Base-by-base conservation (phyloP, 2,797 vertebrate genomes). In the Phalloptychus januarius region DNA sequence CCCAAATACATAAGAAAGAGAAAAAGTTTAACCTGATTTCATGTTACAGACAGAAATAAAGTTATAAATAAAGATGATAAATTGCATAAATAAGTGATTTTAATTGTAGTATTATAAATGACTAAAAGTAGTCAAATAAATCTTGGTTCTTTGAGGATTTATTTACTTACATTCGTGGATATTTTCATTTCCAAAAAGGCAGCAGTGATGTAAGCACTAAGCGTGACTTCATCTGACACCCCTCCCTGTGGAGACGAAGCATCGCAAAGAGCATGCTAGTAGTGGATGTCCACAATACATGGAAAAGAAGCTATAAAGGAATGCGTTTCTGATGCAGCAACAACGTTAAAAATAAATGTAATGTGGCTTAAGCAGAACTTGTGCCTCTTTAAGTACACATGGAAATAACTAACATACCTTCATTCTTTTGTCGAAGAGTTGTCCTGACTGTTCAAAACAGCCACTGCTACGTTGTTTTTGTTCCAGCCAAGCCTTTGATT, bases 401-500 rank as follows among this genome's bases (percentile, higher is more conserved):
- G 23, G 25, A 56, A 56, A 12, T 56, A n/a, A 56, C 11, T n/a
- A 7, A 56, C 54, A 20, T 8, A 95, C 95, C 96, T 97, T 97
- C 94, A 97, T 95, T 69, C 94, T 92, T 16, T 96, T 96, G 85
- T 97, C 92, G 58, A 97, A 91, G 20, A 97, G 95, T 15, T 86
- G 94, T 3, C 97, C 96, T 7, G 91, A 88, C 0, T 84, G 89
- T 58, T 71, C 42, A 72, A 96, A 97, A 81, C 96, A 97, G 56
- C 97, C 96, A 0, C 90, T 93, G 1, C 81, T 0, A 28, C 69
- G 78, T 77, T 97, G 97, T 54, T 87, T 94, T 1, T 8, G 18
- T 3, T 76, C 76, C 81, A 97, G 84, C 95, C 96, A 97, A 38
- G 5, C 13, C 63, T 91, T 89, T 7, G 96, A 92, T 44, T 90